These are phyloP conservation scores for Morone saxatilis DNA, from an alignment of 2,113 vertebrate genomes.

Conservation along the genomic window DNA sequence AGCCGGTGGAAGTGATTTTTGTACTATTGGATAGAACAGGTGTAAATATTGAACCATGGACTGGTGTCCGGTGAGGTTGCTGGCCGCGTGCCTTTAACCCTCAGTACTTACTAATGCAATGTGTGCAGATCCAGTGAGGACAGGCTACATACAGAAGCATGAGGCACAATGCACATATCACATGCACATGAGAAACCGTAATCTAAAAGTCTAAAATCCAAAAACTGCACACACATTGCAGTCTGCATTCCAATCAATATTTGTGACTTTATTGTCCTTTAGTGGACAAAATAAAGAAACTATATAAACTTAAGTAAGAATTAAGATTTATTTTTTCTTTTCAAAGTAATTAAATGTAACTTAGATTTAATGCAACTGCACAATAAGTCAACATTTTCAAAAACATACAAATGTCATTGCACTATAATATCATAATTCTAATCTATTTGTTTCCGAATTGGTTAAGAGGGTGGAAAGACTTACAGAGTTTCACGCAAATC, in stretches of 20 bases:
- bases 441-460: neutral
- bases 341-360: neutral
- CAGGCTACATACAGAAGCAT: neutral
- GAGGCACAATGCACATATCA: neutral
- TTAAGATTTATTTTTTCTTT: neutral
- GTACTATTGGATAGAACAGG: slow-evolving; percentile 30
- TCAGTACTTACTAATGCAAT: neutral
- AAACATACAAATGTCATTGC: neutral
- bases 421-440: too few species aligned
- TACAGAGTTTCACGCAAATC: neutral
- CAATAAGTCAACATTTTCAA: neutral
- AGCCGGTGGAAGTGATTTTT: slow-evolving; percentile 46
- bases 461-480: neutral
- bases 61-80: slow-evolving; percentile 10
- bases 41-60: slow-evolving; percentile 62
- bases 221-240: too few species aligned
- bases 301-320: neutral
- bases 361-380: neutral
- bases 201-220: too few species aligned
- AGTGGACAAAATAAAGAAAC: neutral
- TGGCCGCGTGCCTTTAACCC: slow-evolving; percentile 34
- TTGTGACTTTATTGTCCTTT: too few species aligned
- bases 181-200: too few species aligned
- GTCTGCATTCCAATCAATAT: too few species aligned
- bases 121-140: neutral